phyloP scores from a whole-genome alignment of 2,888 invertebrate species.

The Tanytarsus gracilentus region DNA sequence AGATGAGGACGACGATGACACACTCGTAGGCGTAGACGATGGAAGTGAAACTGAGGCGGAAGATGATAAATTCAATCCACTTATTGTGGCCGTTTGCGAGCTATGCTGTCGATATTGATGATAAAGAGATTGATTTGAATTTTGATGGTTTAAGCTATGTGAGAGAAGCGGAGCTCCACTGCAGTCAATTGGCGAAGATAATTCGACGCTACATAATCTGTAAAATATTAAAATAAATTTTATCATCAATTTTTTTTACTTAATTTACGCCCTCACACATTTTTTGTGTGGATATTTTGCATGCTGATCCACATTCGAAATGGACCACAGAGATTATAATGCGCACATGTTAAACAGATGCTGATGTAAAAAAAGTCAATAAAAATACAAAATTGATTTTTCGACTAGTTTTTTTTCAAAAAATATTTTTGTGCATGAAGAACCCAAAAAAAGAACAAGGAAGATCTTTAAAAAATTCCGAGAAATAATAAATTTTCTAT shows the following conservation, averaged over 20 bases:
- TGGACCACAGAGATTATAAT: slow-evolving; percentile 5
- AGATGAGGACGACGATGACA: neutral
- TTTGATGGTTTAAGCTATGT: slow-evolving; percentile 30
- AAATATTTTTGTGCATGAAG: neutral
- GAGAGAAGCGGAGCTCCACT: slow-evolving; percentile 30
- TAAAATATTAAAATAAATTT: neutral
- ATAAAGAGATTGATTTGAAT: slow-evolving; percentile 27
- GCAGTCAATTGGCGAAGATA: slow-evolving; percentile 17
- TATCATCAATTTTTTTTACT: neutral
- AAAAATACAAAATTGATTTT: no score
- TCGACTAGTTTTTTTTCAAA: no score
- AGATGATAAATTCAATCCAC: slow-evolving; percentile 30
- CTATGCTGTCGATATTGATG: slow-evolving; percentile 19
- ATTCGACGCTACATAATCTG: slow-evolving; percentile 23
- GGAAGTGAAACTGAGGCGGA: neutral
- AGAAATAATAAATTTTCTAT: no score
- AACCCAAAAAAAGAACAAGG: neutral
- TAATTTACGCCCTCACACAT: slow-evolving; percentile 18
- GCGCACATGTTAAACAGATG: slow-evolving; percentile 17
- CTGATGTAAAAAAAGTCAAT: neutral
- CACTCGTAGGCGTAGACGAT: slow-evolving; percentile 14
- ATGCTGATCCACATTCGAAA: neutral
- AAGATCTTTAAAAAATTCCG: neutral
- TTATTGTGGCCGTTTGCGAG: slow-evolving; percentile 12
- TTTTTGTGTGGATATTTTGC: slow-evolving; percentile 7